phyloP scores from a whole-genome alignment of 2,113 vertebrate species.

The Rhodinocichla rosea region DNA sequence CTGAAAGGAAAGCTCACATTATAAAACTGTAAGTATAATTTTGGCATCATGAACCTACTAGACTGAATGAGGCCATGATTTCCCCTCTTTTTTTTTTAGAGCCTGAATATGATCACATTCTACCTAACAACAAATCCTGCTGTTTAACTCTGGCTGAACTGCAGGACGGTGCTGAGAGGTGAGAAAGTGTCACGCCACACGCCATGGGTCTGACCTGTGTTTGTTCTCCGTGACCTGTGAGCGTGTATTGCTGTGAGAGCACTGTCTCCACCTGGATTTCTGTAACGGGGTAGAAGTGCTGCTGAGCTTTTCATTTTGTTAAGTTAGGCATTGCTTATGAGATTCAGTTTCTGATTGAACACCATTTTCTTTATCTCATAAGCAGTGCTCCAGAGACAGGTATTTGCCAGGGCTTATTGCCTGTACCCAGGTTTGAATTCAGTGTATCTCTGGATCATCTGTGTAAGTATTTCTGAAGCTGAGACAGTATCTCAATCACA shows the following conservation, averaged over 20 bases:
- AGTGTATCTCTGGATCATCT: neutral
- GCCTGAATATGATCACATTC: too few species aligned
- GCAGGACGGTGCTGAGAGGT: neutral
- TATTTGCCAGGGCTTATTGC: neutral
- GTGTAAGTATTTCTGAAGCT: neutral
- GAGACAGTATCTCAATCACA: neutral
- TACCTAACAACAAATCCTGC: neutral
- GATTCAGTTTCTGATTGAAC: neutral
- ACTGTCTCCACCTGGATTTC: neutral
- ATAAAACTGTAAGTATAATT: neutral
- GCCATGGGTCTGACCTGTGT: neutral
- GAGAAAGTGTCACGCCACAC: neutral
- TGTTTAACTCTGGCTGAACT: neutral
- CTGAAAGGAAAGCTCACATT: neutral
- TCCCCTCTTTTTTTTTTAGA: neutral
- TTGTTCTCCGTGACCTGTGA: neutral
- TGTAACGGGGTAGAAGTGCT: neutral
- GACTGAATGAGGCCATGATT: neutral
- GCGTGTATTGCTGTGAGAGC: fast-evolving
- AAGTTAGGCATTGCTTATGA: neutral
- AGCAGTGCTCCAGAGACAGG: neutral
- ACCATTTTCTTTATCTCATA: neutral
- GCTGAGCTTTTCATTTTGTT: fast-evolving
- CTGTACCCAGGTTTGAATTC: neutral
- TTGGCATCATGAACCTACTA: neutral